Percentiles rank a stretch among this genome's conserved stretches.
Conservation (phyloP, 2,797 vertebrate species). For the Poecilia gillii region DNA sequence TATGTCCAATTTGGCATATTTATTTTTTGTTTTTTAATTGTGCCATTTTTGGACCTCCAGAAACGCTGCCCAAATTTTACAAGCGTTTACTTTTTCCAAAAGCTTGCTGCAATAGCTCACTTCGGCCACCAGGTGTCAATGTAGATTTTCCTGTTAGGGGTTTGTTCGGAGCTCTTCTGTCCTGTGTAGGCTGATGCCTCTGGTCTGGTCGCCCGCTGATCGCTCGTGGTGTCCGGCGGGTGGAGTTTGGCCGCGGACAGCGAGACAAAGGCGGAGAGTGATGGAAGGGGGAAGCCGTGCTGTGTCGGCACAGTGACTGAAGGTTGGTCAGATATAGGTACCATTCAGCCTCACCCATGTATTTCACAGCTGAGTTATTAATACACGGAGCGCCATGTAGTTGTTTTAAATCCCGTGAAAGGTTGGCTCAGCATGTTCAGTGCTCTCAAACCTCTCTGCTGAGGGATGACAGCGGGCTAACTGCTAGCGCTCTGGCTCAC, state of each 20-base stretch:
- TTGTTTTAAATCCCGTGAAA: background rate
- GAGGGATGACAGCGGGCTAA: conserved; percentile 37
- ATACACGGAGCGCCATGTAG: background rate
- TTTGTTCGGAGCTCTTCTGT: conserved; percentile 1
- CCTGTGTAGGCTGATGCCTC: conserved; percentile 4
- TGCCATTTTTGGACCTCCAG: background rate
- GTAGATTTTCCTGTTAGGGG: background rate
- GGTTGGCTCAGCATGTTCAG: conserved; percentile 21
- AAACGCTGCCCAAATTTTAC: background rate
- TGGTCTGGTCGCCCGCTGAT: conserved; percentile 8
- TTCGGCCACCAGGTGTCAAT: conserved; percentile 37
- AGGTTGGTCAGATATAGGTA: conserved; percentile 34
- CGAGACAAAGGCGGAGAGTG: conserved; percentile 67
- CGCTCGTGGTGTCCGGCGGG: conserved; percentile 47
- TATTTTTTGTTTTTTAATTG: background rate
- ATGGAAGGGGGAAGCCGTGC: conserved; percentile 20
- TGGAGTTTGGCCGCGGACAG: conserved; percentile 56
- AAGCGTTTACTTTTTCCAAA: no score
- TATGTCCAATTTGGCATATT: background rate
- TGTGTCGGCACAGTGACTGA: conserved; percentile 24
- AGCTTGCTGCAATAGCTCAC: background rate
- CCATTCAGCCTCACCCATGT: rapidly evolving
- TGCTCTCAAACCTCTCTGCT: background rate
- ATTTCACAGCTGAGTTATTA: background rate
- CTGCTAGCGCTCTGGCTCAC: conserved; percentile 50